These are phyloP conservation scores for Piscicola geometra DNA, from an alignment of 2,888 invertebrate species.

Conservation along the genomic window DNA sequence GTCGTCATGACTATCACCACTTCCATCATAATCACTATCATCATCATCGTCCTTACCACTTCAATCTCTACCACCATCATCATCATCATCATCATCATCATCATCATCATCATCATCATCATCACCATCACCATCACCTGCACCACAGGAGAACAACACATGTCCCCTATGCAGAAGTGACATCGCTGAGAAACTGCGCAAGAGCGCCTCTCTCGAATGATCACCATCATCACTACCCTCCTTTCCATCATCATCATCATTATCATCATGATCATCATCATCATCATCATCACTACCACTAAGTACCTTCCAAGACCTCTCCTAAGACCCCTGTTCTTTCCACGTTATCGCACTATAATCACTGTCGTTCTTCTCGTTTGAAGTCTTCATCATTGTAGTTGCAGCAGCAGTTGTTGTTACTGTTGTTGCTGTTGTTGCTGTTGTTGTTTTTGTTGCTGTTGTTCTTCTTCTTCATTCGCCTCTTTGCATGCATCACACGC, in stretches of 20 bases:
- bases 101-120: constrained; percentile 18
- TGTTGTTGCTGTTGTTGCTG: no score
- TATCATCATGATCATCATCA: constrained; percentile 2
- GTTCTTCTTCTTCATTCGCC: no score
- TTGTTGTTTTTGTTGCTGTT: no score
- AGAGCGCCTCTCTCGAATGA: background rate
- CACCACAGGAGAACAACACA: constrained; percentile 11
- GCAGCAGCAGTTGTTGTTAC: no score
- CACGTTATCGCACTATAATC: no score
- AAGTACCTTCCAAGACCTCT: background rate
- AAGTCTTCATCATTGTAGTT: background rate
- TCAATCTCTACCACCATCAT: constrained; percentile 1
- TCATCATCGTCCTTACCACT: constrained; percentile 13
- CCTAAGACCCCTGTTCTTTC: no score
- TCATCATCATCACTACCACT: background rate
- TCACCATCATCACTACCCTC: background rate
- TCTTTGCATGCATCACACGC: no score
- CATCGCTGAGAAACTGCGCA: constrained; percentile 9
- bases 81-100: constrained; percentile 20
- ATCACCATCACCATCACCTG: constrained; percentile 7
- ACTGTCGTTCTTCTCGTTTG: no score
- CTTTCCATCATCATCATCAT: constrained; percentile 9
- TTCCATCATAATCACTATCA: constrained; percentile 12
- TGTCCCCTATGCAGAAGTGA: constrained; percentile 11
- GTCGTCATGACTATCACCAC: no score